Percentiles rank a stretch among this genome's conserved stretches.
Conservation (phyloP, 2,113 vertebrate genomes). For the Prietella phreatophila region DNA sequence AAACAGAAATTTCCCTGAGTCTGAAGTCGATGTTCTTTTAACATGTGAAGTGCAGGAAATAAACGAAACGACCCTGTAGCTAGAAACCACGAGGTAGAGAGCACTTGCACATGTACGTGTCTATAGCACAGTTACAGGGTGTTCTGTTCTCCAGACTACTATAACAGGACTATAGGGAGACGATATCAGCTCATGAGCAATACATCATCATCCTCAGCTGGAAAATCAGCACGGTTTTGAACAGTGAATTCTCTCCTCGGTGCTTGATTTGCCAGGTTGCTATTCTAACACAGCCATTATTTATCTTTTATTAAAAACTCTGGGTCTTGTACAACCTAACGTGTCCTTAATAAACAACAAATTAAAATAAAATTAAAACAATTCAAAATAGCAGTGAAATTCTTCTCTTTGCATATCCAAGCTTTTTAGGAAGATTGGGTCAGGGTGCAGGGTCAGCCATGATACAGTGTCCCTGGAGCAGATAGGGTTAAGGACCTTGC, state of each 20-base stretch:
- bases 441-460: not conserved
- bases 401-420: not conserved
- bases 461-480: not conserved
- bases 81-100: too few relatives aligned
- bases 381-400: not conserved
- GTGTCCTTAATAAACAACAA: not conserved
- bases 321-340: not conserved
- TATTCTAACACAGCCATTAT: not conserved
- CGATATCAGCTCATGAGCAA: not conserved
- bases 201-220: not conserved
- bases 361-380: too few relatives aligned
- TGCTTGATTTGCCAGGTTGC: not conserved
- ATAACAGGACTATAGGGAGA: not conserved
- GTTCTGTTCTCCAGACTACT: not conserved
- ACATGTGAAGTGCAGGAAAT: not conserved
- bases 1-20: not conserved
- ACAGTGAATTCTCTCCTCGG: not conserved
- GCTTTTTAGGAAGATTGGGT: not conserved
- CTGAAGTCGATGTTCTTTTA: not conserved
- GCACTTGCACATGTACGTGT: not conserved
- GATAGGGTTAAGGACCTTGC: not conserved
- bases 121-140: not conserved
- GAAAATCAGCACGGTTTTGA: not conserved
- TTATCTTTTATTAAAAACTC: not conserved
- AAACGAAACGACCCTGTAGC: not conserved